phyloP scores from a whole-genome alignment of 2,113 vertebrate species.

The Pangasianodon gigas region DNA sequence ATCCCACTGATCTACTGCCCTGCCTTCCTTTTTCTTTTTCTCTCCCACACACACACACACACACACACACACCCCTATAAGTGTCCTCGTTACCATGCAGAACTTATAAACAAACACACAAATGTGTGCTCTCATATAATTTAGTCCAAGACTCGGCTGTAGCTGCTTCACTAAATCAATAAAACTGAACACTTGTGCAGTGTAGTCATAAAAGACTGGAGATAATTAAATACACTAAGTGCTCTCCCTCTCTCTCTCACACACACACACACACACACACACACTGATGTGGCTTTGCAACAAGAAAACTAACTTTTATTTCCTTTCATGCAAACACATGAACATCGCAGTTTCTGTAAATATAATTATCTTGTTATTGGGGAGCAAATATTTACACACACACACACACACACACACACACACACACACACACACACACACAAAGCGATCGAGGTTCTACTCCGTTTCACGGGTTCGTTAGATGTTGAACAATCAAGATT shows the following conservation, averaged over 20 bases:
- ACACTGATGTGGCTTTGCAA: background rate
- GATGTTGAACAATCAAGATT: background rate
- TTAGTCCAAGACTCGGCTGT: background rate
- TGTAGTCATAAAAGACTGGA: background rate
- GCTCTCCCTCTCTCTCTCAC: background rate
- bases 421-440: slow-evolving; percentile 5
- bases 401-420: background rate
- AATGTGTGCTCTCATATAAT: background rate
- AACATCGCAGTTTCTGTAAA: background rate
- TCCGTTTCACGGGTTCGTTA: background rate
- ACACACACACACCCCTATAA: no score
- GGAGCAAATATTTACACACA: slow-evolving; percentile 9
- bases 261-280: background rate
- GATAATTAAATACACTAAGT: background rate
- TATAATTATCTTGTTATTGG: background rate
- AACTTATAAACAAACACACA: background rate
- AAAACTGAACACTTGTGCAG: background rate
- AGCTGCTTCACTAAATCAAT: background rate
- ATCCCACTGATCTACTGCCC: no score
- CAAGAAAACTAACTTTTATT: background rate
- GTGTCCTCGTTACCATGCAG: no score
- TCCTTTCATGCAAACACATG: background rate
- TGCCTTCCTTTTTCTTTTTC: no score
- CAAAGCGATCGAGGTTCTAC: background rate
- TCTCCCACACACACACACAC: no score